Conservation (phyloP, 2,888 invertebrate genomes). For the Tinea pellionella region DNA sequence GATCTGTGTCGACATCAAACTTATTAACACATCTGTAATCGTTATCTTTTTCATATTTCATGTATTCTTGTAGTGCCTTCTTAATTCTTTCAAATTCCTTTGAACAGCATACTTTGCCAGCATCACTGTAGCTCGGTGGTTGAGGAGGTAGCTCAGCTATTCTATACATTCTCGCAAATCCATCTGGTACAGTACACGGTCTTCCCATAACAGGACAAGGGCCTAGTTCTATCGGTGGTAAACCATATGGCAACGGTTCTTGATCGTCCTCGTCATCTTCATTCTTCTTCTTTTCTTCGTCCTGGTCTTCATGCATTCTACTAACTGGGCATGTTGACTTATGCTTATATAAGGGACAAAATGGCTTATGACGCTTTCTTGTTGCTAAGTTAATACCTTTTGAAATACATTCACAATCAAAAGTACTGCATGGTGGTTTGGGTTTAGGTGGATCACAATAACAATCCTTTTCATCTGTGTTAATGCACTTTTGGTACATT, state of each 20-base stretch:
- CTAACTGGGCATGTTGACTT: constrained; percentile 48
- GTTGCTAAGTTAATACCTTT: constrained; percentile 33
- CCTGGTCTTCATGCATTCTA: constrained; percentile 35
- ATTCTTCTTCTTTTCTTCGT: constrained; percentile 36
- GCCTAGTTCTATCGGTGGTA: constrained; percentile 52
- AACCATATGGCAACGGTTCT: constrained; percentile 51
- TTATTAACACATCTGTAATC: constrained; percentile 52
- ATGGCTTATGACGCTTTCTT: constrained; percentile 47
- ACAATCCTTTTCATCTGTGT: constrained; percentile 36
- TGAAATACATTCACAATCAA: constrained; percentile 50
- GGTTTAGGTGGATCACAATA: constrained; percentile 48
- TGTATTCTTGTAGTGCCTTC: constrained; percentile 51
- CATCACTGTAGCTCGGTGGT: constrained; percentile 49
- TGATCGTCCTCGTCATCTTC: constrained; percentile 45
- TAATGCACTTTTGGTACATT: not conserved
- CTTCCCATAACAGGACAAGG: constrained; percentile 60
- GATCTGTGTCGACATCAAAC: constrained; percentile 52
- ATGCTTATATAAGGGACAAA: constrained; percentile 51
- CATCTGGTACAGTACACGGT: constrained; percentile 54
- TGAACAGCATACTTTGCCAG: constrained; percentile 59
- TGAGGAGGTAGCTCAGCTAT: constrained; percentile 35
- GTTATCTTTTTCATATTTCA: constrained; percentile 43
- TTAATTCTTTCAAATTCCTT: constrained; percentile 58
- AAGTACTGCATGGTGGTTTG: constrained; percentile 47
- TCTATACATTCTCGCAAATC: constrained; percentile 58